Evolutionary conservation across 2,888 invertebrate genomes (phyloP).

Genomic region (Torymus aiolomorphi): DNA sequence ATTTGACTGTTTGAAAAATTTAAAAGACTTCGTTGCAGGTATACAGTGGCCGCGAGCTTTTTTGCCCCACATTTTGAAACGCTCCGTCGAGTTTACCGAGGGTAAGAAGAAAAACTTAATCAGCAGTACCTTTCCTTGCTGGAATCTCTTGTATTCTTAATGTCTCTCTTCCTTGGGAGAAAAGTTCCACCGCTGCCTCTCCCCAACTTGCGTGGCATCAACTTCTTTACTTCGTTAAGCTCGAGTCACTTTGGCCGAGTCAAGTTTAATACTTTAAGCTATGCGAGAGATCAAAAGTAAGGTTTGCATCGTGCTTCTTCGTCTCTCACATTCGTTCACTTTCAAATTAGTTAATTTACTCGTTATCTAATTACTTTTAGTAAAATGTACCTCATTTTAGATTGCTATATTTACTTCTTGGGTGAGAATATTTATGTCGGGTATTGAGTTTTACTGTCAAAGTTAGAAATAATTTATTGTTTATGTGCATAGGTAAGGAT

Average conservation of each 20-base stretch:
- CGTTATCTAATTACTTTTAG: slow-evolving; percentile 9
- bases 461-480: too few species aligned
- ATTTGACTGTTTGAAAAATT: too few species aligned
- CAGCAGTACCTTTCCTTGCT: slow-evolving; percentile 4
- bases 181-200: slow-evolving; percentile 21
- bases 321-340: neutral
- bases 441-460: too few species aligned
- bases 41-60: too few species aligned
- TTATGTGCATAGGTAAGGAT: too few species aligned
- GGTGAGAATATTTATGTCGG: too few species aligned
- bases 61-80: neutral
- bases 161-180: neutral
- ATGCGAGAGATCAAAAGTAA: slow-evolving; percentile 32
- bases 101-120: slow-evolving; percentile 11
- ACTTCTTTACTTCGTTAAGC: slow-evolving; percentile 45
- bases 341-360: slow-evolving; percentile 29
- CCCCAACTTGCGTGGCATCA: slow-evolving; percentile 15
- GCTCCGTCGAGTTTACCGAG: neutral
- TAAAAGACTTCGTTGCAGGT: too few species aligned
- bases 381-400: too few species aligned
- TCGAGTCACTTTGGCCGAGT: slow-evolving; percentile 33
- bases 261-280: slow-evolving; percentile 48
- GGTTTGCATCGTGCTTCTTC: slow-evolving; percentile 20
- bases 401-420: too few species aligned
- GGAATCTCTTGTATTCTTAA: slow-evolving; percentile 20